Percentiles rank a stretch among this genome's conserved stretches.
Conservation (phyloP, 2,888 invertebrate genomes). For the Elegia similella region DNA sequence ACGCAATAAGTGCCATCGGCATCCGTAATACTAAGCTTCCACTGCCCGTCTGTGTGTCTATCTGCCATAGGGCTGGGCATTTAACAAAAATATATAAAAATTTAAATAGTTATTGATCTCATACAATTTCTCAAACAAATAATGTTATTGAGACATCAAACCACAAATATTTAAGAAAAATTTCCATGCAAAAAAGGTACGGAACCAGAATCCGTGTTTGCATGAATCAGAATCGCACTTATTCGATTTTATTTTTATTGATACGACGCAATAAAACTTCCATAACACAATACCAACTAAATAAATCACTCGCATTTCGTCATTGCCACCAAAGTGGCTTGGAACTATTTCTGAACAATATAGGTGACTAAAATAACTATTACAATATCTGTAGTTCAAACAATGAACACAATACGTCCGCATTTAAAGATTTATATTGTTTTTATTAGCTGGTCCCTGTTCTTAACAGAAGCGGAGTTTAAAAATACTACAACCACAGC, state of each 20-base stretch:
- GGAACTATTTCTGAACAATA: neutral
- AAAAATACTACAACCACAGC: conserved; percentile 25
- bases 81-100: no score
- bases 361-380: conserved; percentile 3
- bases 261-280: neutral
- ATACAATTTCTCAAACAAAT: no score
- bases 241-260: neutral
- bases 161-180: no score
- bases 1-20: no score
- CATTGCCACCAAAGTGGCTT: neutral
- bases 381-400: neutral
- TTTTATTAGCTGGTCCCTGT: conserved; percentile 37
- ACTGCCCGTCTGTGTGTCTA: no score
- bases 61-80: no score
- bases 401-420: conserved; percentile 17
- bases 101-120: no score
- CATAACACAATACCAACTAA: neutral
- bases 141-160: no score
- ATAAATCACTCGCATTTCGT: neutral
- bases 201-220: no score
- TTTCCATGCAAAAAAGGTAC: no score
- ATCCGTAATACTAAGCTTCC: no score
- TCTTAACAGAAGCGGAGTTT: conserved; percentile 32
- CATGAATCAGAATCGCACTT: no score
- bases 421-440: conserved; percentile 32